Evolutionary conservation across 2,888 invertebrate species (phyloP).

Genomic region (Aquatica leii): DNA sequence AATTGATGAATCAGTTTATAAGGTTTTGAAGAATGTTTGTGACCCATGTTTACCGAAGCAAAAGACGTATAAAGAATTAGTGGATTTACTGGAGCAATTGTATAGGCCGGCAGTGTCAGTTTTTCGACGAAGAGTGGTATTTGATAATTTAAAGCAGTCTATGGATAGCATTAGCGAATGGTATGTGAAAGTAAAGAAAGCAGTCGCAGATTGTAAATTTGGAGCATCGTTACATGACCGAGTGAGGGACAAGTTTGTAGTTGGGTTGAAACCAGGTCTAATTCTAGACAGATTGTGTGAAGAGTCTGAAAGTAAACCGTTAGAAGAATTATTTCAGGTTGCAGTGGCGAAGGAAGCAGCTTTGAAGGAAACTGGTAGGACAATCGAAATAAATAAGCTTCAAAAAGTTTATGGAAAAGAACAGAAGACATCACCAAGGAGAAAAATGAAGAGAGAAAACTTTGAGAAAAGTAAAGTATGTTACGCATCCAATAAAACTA

Average conservation of each 20-base stretch:
- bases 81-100: not conserved
- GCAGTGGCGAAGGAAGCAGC: no score
- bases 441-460: no score
- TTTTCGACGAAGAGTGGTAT: not conserved
- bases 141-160: not conserved
- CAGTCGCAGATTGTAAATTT: no score
- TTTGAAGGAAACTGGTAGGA: no score
- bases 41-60: constrained; percentile 37
- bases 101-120: not conserved
- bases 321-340: no score
- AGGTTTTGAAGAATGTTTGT: constrained; percentile 37
- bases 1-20: constrained; percentile 32
- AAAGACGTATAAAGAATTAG: no score
- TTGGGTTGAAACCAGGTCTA: constrained; percentile 3
- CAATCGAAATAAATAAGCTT: no score
- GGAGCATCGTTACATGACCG: not conserved
- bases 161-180: constrained; percentile 6
- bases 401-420: not conserved
- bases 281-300: no score
- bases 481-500: constrained; percentile 6
- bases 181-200: constrained; percentile 8
- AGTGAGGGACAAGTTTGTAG: constrained; percentile 1
- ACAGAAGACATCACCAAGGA: not conserved
- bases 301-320: no score
- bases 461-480: not conserved